Evolutionary conservation across 2,797 vertebrate species (phyloP).

Genomic region (Rhabdomys pumilio): DNA sequence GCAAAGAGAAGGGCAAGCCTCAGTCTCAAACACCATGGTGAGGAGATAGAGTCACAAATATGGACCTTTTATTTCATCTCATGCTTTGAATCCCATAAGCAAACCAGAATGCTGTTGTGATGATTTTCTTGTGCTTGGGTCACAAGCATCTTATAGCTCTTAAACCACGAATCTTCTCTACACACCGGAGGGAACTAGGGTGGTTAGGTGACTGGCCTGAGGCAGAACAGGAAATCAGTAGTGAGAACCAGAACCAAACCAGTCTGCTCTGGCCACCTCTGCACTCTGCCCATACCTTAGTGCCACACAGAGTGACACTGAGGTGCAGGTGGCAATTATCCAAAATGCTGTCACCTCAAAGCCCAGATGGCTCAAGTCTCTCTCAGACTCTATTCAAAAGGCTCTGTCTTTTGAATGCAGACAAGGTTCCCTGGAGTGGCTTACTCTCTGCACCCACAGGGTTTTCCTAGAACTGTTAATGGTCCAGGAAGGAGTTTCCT

Average conservation of each 20-base stretch:
- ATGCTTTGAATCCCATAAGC: slow-evolving; percentile 33
- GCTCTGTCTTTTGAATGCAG: background rate
- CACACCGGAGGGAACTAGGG: background rate
- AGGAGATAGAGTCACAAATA: slow-evolving; percentile 25
- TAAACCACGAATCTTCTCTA: background rate
- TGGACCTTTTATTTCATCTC: slow-evolving; percentile 49
- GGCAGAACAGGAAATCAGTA: slow-evolving; percentile 45
- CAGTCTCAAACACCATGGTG: background rate
- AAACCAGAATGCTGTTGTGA: slow-evolving; percentile 51
- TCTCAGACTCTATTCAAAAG: slow-evolving; percentile 9
- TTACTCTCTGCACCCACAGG: background rate
- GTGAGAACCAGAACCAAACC: slow-evolving; percentile 61
- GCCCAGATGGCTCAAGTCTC: background rate
- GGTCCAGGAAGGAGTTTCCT: background rate
- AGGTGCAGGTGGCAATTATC: slow-evolving; percentile 6
- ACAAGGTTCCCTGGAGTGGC: background rate
- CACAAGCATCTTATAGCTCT: slow-evolving; percentile 63
- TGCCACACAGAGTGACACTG: background rate
- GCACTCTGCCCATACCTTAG: background rate
- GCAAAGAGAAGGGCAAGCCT: background rate
- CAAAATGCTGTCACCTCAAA: background rate
- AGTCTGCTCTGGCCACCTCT: background rate
- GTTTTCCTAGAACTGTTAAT: background rate
- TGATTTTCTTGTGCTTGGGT: background rate
- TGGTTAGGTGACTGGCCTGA: slow-evolving; percentile 60